These are phyloP conservation scores for Bombus confusus DNA, from an alignment of 1,140 invertebrate species.

Conservation along the genomic window DNA sequence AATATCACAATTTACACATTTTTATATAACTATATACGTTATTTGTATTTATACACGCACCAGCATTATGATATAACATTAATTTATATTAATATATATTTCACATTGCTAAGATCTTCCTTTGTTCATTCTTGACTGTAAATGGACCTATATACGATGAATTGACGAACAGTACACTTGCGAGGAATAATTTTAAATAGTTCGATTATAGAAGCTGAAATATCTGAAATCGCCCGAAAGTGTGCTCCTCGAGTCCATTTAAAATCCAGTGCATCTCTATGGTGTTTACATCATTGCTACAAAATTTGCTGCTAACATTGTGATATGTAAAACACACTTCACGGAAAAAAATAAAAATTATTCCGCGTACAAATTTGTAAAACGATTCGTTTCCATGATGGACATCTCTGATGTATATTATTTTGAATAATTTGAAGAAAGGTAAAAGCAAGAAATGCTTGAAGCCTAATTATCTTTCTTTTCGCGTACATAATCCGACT, in stretches of 20 bases:
- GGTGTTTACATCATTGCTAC: slow-evolving; percentile 57
- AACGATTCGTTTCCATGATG: neutral
- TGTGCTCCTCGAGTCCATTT: slow-evolving; percentile 62
- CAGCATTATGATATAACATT: slow-evolving; percentile 49
- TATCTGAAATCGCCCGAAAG: slow-evolving; percentile 60
- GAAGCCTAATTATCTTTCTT: neutral
- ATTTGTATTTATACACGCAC: slow-evolving; percentile 43
- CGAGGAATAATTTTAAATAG: slow-evolving; percentile 53
- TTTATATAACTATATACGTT: slow-evolving; percentile 36
- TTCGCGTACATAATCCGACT: neutral
- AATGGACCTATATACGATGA: slow-evolving; percentile 42
- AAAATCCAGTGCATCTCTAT: slow-evolving; percentile 67
- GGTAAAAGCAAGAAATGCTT: neutral
- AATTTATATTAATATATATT: slow-evolving; percentile 48
- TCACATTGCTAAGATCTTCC: slow-evolving; percentile 55
- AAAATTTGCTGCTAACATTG: slow-evolving; percentile 58
- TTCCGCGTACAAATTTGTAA: neutral
- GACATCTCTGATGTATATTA: neutral
- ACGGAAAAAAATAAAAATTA: neutral
- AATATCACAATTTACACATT: slow-evolving; percentile 60
- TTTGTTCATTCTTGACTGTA: slow-evolving; percentile 44
- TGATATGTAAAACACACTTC: neutral
- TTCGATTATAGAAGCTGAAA: slow-evolving; percentile 53
- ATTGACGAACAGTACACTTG: slow-evolving; percentile 50
- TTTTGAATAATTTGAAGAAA: neutral